A percentile compares a stretch with the other conserved stretches of the same genome.
Evolutionary conservation across 2,113 vertebrate species (phyloP).

Genomic region (Ovibos moschatus): DNA sequence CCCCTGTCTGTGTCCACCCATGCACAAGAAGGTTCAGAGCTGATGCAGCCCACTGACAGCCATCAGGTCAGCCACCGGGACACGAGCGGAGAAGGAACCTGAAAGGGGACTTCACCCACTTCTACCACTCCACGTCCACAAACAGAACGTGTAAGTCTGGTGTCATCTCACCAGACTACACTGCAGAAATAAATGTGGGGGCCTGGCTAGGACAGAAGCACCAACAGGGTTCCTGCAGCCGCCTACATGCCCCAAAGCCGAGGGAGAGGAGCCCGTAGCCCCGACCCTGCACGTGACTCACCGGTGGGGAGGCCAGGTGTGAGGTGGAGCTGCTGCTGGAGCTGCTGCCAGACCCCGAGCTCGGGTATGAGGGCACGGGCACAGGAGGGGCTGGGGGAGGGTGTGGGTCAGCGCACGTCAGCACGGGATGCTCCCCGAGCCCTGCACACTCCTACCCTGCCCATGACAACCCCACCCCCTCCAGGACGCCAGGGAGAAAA

Average conservation of each 20-base stretch:
- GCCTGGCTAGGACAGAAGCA: neutral
- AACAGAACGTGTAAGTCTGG: neutral
- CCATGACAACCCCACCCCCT: too few relatives aligned
- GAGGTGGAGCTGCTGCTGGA: conserved; percentile 92
- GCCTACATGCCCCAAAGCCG: fast-evolving
- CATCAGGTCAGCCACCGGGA: neutral
- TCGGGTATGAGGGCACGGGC: conserved; percentile 88
- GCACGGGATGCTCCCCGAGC: neutral
- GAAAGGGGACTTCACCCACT: neutral
- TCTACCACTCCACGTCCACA: neutral
- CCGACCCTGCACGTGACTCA: conserved; percentile 74
- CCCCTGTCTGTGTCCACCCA: fast-evolving
- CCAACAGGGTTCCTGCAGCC: neutral
- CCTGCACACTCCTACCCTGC: fast-evolving
- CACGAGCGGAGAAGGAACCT: neutral
- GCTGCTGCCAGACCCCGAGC: conserved; percentile 90
- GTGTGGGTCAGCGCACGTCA: fast-evolving
- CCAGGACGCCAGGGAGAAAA: neutral
- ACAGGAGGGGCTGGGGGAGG: conserved; percentile 84
- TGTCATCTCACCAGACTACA: neutral
- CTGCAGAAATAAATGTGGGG: neutral
- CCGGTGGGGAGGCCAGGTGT: conserved; percentile 92
- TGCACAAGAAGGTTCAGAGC: neutral
- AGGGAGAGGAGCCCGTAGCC: neutral
- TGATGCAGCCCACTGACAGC: neutral